phyloP scores from a whole-genome alignment of 35 echinoderm and acorn worm species.

The Holothuria glaberrima region DNA sequence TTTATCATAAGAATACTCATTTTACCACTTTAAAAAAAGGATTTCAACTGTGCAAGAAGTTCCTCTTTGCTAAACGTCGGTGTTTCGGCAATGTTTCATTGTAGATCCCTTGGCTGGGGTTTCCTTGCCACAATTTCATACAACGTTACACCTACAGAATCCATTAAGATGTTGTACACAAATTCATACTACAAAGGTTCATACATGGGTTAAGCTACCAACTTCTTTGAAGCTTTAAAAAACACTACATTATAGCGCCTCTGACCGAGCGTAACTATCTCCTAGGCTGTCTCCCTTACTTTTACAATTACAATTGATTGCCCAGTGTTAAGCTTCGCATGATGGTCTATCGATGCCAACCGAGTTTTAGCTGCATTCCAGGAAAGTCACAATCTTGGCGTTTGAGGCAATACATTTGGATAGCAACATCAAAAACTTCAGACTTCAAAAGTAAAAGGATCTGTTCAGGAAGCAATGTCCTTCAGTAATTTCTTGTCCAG shows the following conservation, averaged over 20 bases:
- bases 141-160: not conserved
- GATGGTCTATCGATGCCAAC: constrained; percentile 15
- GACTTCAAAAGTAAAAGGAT: not conserved
- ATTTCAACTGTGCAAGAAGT: no score
- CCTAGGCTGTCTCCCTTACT: not conserved
- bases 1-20: no score
- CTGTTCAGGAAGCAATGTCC: no score
- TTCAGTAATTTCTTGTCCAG: no score
- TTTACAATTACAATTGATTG: not conserved
- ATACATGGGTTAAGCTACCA: constrained; percentile 45
- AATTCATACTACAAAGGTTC: not conserved
- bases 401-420: constrained; percentile 39
- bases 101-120: not conserved
- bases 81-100: not conserved
- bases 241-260: no score
- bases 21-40: no score
- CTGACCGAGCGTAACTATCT: not conserved
- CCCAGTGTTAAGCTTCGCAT: not conserved
- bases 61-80: no score
- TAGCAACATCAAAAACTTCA: not conserved
- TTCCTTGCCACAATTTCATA: not conserved
- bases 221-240: constrained; percentile 17
- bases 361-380: constrained; percentile 16
- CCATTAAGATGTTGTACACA: not conserved
- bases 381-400: not conserved